Conservation (phyloP, 1,140 invertebrate species). For the Babylonia areolata region DNA sequence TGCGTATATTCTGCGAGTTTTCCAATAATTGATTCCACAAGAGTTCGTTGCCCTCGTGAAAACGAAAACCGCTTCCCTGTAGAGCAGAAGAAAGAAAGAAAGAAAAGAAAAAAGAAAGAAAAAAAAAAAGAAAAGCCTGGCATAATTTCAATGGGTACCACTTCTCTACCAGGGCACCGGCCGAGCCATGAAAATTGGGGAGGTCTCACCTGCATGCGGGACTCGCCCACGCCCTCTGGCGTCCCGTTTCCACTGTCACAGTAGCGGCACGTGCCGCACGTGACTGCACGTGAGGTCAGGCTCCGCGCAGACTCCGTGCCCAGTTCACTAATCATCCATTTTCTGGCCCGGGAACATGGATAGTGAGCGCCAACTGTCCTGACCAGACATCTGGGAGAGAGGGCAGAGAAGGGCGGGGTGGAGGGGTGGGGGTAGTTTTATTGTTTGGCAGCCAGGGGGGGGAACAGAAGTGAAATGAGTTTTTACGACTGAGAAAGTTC, state of each 20-base stretch:
- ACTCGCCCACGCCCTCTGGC: background rate
- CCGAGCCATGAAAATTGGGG: too few relatives aligned
- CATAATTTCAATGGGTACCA: background rate
- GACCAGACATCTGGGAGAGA: background rate
- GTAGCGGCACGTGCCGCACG: slow-evolving; percentile 7
- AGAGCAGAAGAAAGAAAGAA: background rate
- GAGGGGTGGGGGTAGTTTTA: background rate
- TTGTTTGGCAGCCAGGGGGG: background rate
- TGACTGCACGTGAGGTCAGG: background rate
- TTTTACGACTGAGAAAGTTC: background rate
- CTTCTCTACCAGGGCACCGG: background rate
- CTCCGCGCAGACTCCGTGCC: background rate
- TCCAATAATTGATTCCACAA: too few relatives aligned
- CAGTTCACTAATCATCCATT: slow-evolving; percentile 7
- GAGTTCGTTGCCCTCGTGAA: too few relatives aligned
- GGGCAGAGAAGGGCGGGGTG: background rate
- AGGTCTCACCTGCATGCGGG: background rate
- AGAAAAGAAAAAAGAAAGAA: background rate
- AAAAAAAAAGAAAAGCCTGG: background rate
- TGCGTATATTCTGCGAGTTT: too few relatives aligned
- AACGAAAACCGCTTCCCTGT: too few relatives aligned
- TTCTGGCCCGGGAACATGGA: background rate
- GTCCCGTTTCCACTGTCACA: background rate
- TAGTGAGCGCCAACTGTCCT: background rate
- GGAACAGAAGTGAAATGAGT: background rate